These are phyloP conservation scores for Prochilodus magdalenae DNA, from an alignment of 2,113 vertebrate species.

Conservation along the genomic window DNA sequence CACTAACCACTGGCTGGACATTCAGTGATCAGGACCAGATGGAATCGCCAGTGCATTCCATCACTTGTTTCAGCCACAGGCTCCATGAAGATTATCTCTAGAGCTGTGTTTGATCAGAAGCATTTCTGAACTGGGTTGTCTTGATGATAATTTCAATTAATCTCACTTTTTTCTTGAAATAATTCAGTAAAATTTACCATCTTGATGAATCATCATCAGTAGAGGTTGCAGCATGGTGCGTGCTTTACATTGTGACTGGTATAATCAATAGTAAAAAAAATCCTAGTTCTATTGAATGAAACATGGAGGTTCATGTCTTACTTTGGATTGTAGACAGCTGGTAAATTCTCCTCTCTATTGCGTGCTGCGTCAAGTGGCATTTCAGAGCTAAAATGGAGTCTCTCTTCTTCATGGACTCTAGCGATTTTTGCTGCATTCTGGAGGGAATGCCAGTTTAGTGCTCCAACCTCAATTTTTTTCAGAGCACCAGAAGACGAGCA, in stretches of 20 bases:
- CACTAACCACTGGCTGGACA: slow-evolving; percentile 19
- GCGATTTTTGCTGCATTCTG: slow-evolving; percentile 44
- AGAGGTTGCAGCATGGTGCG: too few relatives aligned
- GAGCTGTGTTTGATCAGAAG: neutral
- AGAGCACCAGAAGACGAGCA: slow-evolving; percentile 32
- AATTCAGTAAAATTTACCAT: too few relatives aligned
- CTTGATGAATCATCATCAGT: too few relatives aligned
- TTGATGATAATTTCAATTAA: too few relatives aligned
- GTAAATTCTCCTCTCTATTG: slow-evolving; percentile 3
- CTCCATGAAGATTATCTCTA: neutral
- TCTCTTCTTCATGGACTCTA: slow-evolving; percentile 13
- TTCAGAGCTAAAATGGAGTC: slow-evolving; percentile 48
- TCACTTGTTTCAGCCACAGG: slow-evolving; percentile 13
- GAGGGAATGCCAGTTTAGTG: slow-evolving; percentile 45
- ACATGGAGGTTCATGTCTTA: too few relatives aligned
- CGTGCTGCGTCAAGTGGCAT: slow-evolving; percentile 43
- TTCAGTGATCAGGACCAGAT: slow-evolving; percentile 22
- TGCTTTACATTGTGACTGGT: too few relatives aligned
- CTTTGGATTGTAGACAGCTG: too few relatives aligned
- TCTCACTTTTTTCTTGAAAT: too few relatives aligned
- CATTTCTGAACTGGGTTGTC: neutral
- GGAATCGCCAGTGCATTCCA: slow-evolving; percentile 11
- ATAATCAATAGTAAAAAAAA: too few relatives aligned
- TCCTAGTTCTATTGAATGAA: too few relatives aligned
- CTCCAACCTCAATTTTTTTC: slow-evolving; percentile 46